These are phyloP conservation scores for Euglossa dilemma DNA, from an alignment of 1,140 invertebrate species.

Conservation along the genomic window DNA sequence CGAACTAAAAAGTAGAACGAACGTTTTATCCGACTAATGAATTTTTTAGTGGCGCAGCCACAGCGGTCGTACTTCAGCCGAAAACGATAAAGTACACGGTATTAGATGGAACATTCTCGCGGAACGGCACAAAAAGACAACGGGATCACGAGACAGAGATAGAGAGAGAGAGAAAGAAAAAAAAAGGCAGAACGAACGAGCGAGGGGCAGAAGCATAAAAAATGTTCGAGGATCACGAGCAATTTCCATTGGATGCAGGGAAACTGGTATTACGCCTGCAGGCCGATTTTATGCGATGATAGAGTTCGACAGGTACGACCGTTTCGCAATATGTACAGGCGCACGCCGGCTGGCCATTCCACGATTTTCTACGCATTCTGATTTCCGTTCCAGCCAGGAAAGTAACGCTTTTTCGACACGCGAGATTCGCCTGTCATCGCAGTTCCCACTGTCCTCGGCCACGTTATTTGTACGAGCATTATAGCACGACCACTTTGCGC, in stretches of 20 bases:
- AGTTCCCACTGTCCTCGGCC: not conserved
- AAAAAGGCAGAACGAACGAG: not conserved
- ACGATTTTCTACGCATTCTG: slow-evolving; percentile 59
- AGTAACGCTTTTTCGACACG: slow-evolving; percentile 10
- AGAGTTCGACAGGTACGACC: slow-evolving; percentile 58
- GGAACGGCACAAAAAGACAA: not conserved
- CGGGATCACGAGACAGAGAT: no score
- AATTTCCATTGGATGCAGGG: slow-evolving; percentile 53
- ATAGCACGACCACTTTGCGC: slow-evolving; percentile 28
- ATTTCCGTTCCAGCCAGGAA: slow-evolving; percentile 39
- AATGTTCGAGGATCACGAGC: slow-evolving; percentile 60
- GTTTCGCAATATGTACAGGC: slow-evolving; percentile 44
- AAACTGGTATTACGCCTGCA: slow-evolving; percentile 54
- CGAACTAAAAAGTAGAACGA: not conserved
- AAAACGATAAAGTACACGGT: slow-evolving; percentile 15
- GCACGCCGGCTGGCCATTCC: not conserved
- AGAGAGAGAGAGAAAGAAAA: not conserved
- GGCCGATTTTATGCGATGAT: slow-evolving; percentile 57
- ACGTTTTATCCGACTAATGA: not conserved
- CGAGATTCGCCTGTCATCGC: not conserved
- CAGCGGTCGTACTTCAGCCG: not conserved
- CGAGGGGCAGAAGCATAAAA: slow-evolving; percentile 45
- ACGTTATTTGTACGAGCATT: not conserved
- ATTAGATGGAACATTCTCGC: slow-evolving; percentile 13
- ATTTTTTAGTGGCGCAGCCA: not conserved